Evolutionary conservation across 2,113 vertebrate genomes (phyloP), one percentile per base, ranked within the genome.

Genomic region (Gallinago paraguaiae): DNA sequence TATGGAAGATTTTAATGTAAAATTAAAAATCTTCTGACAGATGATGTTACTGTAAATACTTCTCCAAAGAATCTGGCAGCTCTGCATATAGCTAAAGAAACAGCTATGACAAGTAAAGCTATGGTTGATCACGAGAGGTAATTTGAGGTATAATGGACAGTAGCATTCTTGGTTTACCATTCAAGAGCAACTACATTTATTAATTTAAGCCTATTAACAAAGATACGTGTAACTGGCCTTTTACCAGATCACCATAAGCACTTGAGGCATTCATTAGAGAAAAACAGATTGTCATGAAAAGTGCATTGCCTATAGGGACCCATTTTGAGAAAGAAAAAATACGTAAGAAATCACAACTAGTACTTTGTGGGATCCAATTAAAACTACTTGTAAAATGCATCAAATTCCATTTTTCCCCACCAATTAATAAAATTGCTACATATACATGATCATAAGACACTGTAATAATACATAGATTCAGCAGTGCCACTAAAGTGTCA

Each of bases 1-100:
- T 54, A 30, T 51, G 33, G 72, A 88, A 78, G 12, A 72, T 68
- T 93, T 93, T 90, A 88, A 90, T 92, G 70, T 46, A 23, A 90
- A 82, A 92, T 92, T 45, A 45, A 90, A 95, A 94, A 77, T 88
- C 27, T 89, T 80, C 84, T 93, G 51, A 77, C 75, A 86, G 79
- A 86, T 79, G 43, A 91, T 85, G 31, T 94, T 85, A 86, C 50
- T 75, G 71, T 86, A 88, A 90, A 77, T 72, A 71, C 68, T 90
- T 37, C 79, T 75, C 11, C 71, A 88, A 60, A 92, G 68, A 92
- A 75, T 43, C 5, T 6, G 39, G 68, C 46, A 93, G 60, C 79
- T 86, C 56, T 70, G 51, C 59, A 56, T 48, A 17, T 17, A 86
- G 57, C 0, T 1, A 91, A 85, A 93, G 85, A 90, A 91, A 90